These are phyloP conservation scores for Bombus superbus DNA, from an alignment of 1,140 invertebrate species.

Conservation along the genomic window DNA sequence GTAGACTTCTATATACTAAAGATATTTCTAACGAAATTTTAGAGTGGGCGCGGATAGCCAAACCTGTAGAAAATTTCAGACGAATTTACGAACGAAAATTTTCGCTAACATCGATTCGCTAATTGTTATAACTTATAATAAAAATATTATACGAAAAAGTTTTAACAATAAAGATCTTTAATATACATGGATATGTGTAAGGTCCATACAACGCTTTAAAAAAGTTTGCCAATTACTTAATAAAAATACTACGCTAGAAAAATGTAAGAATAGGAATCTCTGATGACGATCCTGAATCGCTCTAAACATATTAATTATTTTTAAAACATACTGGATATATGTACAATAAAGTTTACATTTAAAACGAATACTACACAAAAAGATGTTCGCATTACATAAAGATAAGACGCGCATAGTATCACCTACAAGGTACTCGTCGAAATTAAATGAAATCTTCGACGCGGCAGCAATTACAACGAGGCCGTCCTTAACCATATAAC, in stretches of 20 bases:
- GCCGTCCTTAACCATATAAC: constrained; percentile 28
- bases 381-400: not conserved
- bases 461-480: constrained; percentile 3
- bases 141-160: too few relatives aligned
- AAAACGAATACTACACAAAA: not conserved
- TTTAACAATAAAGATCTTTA: too few relatives aligned
- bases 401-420: not conserved
- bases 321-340: not conserved
- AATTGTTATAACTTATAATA: not conserved
- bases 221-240: not conserved
- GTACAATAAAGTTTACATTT: too few relatives aligned
- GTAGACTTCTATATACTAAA: not conserved
- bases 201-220: not conserved
- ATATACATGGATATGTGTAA: too few relatives aligned
- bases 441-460: constrained; percentile 18
- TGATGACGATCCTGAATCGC: too few relatives aligned
- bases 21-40: too few relatives aligned
- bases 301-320: not conserved
- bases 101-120: not conserved
- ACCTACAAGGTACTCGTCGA: not conserved
- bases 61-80: not conserved
- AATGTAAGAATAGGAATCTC: too few relatives aligned
- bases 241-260: not conserved
- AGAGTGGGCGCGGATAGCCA: too few relatives aligned
- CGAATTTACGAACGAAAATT: not conserved